A percentile compares a stretch with the other conserved stretches of the same genome.
phyloP scores from a whole-genome alignment of 2,113 vertebrate genomes.

The Peucedramus taeniatus region DNA sequence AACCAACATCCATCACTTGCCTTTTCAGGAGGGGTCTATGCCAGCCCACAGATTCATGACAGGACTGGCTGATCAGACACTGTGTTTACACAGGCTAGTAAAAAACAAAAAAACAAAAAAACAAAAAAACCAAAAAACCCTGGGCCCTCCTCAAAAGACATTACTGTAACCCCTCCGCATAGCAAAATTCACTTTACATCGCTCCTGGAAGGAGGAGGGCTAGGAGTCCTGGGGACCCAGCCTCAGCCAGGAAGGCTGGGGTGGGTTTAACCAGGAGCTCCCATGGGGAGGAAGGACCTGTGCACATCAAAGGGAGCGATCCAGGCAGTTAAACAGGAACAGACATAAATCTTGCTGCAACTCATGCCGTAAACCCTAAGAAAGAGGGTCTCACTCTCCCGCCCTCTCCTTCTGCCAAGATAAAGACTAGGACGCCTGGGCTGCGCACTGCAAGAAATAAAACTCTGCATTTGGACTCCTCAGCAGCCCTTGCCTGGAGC shows the following conservation, averaged over 20 bases:
- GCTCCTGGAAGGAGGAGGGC: neutral
- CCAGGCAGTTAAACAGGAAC: slow-evolving; percentile 53
- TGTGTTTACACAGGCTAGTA: neutral
- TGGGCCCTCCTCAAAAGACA: neutral
- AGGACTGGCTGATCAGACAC: neutral
- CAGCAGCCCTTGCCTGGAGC: neutral
- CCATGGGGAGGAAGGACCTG: slow-evolving; percentile 57
- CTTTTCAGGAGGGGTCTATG: neutral
- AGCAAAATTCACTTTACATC: slow-evolving; percentile 34
- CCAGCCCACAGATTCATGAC: neutral
- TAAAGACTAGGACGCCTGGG: neutral
- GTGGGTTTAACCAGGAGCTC: slow-evolving; percentile 46
- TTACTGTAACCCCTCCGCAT: neutral
- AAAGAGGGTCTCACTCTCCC: slow-evolving; percentile 34
- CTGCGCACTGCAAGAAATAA: slow-evolving; percentile 8
- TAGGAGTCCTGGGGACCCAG: neutral
- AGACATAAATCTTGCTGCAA: slow-evolving; percentile 45
- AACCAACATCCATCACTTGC: neutral
- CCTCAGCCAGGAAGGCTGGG: neutral
- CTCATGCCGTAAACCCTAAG: slow-evolving; percentile 18
- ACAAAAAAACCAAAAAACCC: neutral
- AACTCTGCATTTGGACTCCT: neutral
- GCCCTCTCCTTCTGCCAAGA: slow-evolving; percentile 18
- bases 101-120: neutral
- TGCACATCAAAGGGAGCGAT: slow-evolving; percentile 54